phyloP scores from a whole-genome alignment of 1,140 invertebrate genomes.

The Trachelipus rathkii region DNA sequence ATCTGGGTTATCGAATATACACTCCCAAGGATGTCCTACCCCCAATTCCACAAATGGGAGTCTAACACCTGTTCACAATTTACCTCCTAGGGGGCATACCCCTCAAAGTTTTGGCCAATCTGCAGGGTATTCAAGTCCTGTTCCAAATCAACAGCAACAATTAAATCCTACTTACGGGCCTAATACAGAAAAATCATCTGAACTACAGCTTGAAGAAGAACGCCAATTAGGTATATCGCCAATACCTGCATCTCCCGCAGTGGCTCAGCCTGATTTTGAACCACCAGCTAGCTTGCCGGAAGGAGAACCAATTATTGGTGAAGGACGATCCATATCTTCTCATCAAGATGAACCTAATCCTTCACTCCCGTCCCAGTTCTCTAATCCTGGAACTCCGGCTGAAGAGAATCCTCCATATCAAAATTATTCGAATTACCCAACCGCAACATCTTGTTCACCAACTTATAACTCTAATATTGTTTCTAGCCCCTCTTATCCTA shows the following conservation, averaged over 20 bases:
- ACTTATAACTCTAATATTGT: neutral
- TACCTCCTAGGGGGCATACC: constrained; percentile 50
- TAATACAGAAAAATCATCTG: constrained; percentile 60
- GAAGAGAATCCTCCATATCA: constrained; percentile 37
- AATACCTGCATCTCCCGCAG: constrained; percentile 45
- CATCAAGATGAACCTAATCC: constrained; percentile 12
- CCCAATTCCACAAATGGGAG: constrained; percentile 37
- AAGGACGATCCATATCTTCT: neutral
- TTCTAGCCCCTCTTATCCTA: neutral
- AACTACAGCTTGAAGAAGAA: constrained; percentile 45
- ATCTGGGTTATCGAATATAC: constrained; percentile 16
- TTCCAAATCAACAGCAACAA: constrained; percentile 24
- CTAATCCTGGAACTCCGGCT: constrained; percentile 44
- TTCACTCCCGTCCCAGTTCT: constrained; percentile 37
- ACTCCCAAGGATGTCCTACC: constrained; percentile 37
- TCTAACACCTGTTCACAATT: constrained; percentile 48
- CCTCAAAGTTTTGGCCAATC: constrained; percentile 65
- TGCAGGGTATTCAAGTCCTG: constrained; percentile 38
- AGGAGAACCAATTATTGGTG: constrained; percentile 46
- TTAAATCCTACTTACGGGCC: constrained; percentile 46
- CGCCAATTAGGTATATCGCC: constrained; percentile 37
- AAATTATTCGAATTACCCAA: constrained; percentile 37
- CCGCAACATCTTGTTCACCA: constrained; percentile 25
- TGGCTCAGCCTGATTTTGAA: constrained; percentile 71
- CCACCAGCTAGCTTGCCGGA: constrained; percentile 62